phyloP scores from a whole-genome alignment of 2,113 vertebrate genomes.

The Serilophus lunatus region DNA sequence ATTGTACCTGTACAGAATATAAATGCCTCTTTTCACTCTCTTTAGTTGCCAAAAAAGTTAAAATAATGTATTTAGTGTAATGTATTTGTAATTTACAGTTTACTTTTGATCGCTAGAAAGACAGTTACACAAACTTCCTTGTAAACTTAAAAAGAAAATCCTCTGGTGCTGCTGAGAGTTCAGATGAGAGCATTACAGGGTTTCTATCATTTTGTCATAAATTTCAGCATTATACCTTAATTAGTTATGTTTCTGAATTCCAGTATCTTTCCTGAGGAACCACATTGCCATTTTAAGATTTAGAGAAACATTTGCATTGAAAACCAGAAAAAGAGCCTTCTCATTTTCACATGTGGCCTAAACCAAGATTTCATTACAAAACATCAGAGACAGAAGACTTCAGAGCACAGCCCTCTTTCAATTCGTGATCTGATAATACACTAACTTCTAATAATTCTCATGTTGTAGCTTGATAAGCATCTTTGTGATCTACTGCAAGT shows the following conservation, averaged over 20 bases:
- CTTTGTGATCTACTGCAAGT: not conserved
- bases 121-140: not conserved
- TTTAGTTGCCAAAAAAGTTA: not conserved
- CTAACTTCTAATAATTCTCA: not conserved
- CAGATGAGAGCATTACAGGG: not conserved
- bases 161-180: not conserved
- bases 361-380: not conserved
- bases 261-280: not conserved
- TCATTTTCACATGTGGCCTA: constrained; percentile 7
- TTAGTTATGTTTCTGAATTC: not conserved
- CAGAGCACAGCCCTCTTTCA: not conserved
- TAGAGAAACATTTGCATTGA: not conserved
- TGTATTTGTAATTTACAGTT: not conserved
- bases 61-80: not conserved
- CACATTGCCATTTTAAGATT: not conserved
- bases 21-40: not conserved
- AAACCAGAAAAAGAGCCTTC: not conserved
- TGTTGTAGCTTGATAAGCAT: not conserved
- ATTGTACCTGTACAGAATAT: accelerated
- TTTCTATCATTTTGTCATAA: not conserved
- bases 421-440: not conserved
- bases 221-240: not conserved
- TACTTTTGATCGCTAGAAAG: not conserved
- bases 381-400: not conserved
- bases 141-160: not conserved